These are phyloP conservation scores for Lochmaea capreae DNA, from an alignment of 2,888 invertebrate genomes.

Conservation along the genomic window DNA sequence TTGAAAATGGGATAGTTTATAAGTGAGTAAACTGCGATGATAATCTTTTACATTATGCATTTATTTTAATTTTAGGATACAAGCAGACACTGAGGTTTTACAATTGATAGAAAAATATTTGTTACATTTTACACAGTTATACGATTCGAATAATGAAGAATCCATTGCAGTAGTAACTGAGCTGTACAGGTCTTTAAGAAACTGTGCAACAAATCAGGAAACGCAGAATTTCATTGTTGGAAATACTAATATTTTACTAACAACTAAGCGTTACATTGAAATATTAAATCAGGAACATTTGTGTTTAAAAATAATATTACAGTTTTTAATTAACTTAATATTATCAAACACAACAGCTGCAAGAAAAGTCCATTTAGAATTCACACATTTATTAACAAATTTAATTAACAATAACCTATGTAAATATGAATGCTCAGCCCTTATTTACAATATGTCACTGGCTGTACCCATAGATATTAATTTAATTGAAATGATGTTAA, in stretches of 20 bases:
- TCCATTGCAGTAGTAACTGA: conserved; percentile 54
- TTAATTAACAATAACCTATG: conserved; percentile 34
- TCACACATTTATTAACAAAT: conserved; percentile 67
- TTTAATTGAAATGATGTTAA: conserved; percentile 48
- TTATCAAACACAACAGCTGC: conserved; percentile 70
- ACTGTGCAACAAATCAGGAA: conserved; percentile 69
- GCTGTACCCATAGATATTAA: conserved; percentile 67
- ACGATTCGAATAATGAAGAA: conserved; percentile 12
- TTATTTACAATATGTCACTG: conserved; percentile 74
- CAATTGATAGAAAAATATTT: conserved; percentile 35
- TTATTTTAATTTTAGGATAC: conserved; percentile 67
- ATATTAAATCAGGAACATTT: conserved; percentile 66
- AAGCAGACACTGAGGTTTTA: conserved; percentile 64
- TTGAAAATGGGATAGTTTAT: conserved; percentile 67
- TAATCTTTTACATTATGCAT: neutral
- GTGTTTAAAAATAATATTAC: conserved; percentile 69
- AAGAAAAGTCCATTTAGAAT: conserved; percentile 69
- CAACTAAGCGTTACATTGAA: conserved; percentile 67
- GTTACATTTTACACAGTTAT: conserved; percentile 3
- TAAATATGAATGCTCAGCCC: conserved; percentile 54
- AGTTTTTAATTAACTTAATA: conserved; percentile 71
- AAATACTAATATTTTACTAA: conserved; percentile 64
- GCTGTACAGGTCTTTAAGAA: conserved; percentile 68
- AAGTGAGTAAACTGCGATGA: conserved; percentile 28
- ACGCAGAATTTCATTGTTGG: conserved; percentile 70